Percentiles rank a stretch among this genome's conserved stretches.
Conservation (phyloP, 1,140 invertebrate genomes). For the Saccostrea cuccullata region DNA sequence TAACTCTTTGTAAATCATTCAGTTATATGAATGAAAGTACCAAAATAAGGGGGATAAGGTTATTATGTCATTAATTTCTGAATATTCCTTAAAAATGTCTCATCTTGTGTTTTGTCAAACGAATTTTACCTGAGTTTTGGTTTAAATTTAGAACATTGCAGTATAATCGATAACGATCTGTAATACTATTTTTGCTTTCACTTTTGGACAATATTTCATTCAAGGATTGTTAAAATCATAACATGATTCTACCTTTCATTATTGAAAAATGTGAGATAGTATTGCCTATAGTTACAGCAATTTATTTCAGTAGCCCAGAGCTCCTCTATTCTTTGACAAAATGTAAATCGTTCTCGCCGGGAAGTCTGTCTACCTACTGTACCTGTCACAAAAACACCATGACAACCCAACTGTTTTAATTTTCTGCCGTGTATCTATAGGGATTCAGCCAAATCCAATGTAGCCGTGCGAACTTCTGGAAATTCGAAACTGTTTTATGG, state of each 20-base stretch:
- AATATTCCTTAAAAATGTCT: no score
- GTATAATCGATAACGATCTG: no score
- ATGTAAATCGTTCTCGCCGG: slow-evolving; percentile 29
- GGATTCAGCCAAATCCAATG: slow-evolving; percentile 25
- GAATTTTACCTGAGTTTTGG: no score
- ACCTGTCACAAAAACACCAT: slow-evolving; percentile 33
- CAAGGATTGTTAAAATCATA: not conserved
- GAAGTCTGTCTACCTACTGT: slow-evolving; percentile 8
- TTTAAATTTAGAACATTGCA: no score
- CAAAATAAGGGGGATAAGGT: no score
- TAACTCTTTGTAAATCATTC: no score
- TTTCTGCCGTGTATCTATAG: slow-evolving; percentile 15
- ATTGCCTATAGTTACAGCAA: slow-evolving; percentile 15
- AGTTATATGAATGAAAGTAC: no score
- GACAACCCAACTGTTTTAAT: slow-evolving; percentile 19
- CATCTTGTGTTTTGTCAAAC: no score
- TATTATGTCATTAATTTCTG: no score
- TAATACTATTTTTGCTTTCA: no score
- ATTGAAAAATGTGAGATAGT: slow-evolving; percentile 2
- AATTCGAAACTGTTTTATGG: slow-evolving; percentile 34
- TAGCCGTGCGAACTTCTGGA: slow-evolving; percentile 17
- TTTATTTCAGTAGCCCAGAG: slow-evolving; percentile 18
- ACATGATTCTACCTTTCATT: not conserved
- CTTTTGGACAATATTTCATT: not conserved
- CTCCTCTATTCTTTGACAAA: slow-evolving; percentile 25